A percentile compares a stretch with the other conserved stretches of the same genome.
Conservation (phyloP, 1,140 invertebrate species). For the Lucilia sericata region DNA sequence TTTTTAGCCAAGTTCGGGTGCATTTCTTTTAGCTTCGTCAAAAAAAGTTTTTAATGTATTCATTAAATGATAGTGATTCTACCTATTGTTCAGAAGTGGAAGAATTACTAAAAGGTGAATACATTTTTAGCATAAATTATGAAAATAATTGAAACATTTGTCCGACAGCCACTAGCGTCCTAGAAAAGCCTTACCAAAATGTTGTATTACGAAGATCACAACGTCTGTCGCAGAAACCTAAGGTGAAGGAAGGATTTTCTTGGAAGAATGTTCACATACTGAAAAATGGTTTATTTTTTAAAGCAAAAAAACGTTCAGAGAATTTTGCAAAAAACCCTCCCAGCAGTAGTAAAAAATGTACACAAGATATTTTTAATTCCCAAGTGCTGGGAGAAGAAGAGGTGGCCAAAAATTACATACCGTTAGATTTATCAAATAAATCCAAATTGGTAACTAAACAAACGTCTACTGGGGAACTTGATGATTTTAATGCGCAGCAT, state of each 20-base stretch:
- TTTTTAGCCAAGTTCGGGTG: neutral
- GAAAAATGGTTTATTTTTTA: neutral
- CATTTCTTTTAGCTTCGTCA: neutral
- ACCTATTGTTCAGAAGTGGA: constrained; percentile 27
- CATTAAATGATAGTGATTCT: neutral
- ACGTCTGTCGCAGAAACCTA: neutral
- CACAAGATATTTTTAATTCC: neutral
- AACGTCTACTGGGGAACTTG: neutral
- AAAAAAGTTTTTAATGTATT: neutral
- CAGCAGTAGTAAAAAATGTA: neutral
- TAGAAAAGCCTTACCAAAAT: no score
- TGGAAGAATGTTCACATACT: neutral
- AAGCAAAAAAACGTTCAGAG: neutral
- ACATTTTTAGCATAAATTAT: neutral
- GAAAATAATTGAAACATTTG: neutral
- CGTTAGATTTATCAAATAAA: constrained; percentile 1
- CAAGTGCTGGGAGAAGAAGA: neutral
- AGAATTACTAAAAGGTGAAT: neutral
- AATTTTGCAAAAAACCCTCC: neutral
- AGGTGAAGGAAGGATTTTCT: neutral
- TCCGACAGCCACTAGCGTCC: no score
- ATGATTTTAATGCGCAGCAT: no score
- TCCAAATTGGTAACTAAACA: neutral
- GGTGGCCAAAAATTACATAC: neutral
- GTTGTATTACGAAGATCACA: neutral